phyloP scores from a whole-genome alignment of 2,797 vertebrate genomes.

The Molossus molossus region DNA sequence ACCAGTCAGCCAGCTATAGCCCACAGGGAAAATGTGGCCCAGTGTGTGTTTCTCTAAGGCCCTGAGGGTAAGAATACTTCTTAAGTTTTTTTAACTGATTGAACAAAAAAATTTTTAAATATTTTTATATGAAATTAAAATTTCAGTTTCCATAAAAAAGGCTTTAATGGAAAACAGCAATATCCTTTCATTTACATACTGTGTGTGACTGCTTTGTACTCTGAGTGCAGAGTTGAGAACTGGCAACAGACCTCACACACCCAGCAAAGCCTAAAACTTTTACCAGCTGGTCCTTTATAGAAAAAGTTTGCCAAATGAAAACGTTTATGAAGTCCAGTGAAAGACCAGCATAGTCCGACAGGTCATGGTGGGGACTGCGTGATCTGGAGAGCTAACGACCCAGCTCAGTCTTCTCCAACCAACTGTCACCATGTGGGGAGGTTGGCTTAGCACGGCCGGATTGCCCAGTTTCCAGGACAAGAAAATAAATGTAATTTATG shows the following conservation, averaged over 20 bases:
- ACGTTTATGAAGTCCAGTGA: not conserved
- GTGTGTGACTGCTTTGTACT: accelerated
- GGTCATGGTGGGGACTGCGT: accelerated
- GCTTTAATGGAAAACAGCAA: not conserved
- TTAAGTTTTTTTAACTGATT: not conserved
- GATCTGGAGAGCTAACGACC: accelerated
- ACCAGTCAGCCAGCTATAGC: accelerated
- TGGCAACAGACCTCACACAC: accelerated
- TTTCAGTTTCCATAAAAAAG: too few relatives aligned
- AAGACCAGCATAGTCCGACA: accelerated
- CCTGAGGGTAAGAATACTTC: not conserved
- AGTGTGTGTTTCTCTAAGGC: not conserved
- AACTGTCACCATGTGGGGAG: accelerated
- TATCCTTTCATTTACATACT: accelerated
- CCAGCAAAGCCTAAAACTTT: accelerated
- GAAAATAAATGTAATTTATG: not conserved
- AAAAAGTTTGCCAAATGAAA: not conserved
- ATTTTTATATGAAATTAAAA: not conserved
- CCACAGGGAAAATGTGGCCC: not conserved
- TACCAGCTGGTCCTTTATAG: accelerated
- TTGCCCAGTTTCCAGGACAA: not conserved
- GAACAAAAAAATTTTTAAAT: not conserved
- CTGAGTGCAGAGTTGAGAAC: accelerated
- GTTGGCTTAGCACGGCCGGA: accelerated
- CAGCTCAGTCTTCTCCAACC: accelerated